Conservation (phyloP, 2,797 vertebrate genomes). For the Etheostoma nigrum region DNA sequence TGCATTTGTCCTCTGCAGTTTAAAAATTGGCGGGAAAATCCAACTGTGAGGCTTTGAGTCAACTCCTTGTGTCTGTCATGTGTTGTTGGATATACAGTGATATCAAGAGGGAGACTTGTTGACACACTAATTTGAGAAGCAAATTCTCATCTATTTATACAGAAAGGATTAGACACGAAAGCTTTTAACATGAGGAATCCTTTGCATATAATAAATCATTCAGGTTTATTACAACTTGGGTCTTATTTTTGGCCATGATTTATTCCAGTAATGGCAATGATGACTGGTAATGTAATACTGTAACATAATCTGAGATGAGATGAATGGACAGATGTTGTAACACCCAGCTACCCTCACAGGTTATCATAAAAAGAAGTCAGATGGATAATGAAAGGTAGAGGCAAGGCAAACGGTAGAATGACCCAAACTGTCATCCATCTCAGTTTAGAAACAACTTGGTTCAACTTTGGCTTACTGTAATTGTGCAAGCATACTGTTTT, state of each 20-base stretch:
- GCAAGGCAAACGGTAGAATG: neutral
- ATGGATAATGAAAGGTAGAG: neutral
- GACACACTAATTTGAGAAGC: conserved; percentile 18
- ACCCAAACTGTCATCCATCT: conserved; percentile 3
- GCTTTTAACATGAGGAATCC: neutral
- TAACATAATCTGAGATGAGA: too few species aligned
- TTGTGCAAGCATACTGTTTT: neutral
- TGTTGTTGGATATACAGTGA: conserved; percentile 8
- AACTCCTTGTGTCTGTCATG: conserved; percentile 9
- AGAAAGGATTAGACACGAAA: conserved; percentile 10
- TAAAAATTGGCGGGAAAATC: conserved; percentile 29
- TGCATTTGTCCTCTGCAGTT: conserved; percentile 20
- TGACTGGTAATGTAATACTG: neutral
- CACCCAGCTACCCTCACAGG: too few species aligned
- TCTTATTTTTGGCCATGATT: neutral
- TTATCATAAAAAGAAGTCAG: neutral
- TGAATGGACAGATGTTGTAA: too few species aligned
- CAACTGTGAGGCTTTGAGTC: conserved; percentile 32
- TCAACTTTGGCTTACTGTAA: neutral
- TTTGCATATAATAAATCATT: neutral
- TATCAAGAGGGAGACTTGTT: neutral
- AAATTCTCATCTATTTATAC: conserved; percentile 5
- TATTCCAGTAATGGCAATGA: neutral
- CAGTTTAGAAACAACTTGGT: conserved; percentile 13
- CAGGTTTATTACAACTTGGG: neutral